A percentile compares a stretch with the other conserved stretches of the same genome.
These are phyloP conservation scores for Rhyacichthys aspro DNA, from an alignment of 2,797 vertebrate species.

Conservation along the genomic window DNA sequence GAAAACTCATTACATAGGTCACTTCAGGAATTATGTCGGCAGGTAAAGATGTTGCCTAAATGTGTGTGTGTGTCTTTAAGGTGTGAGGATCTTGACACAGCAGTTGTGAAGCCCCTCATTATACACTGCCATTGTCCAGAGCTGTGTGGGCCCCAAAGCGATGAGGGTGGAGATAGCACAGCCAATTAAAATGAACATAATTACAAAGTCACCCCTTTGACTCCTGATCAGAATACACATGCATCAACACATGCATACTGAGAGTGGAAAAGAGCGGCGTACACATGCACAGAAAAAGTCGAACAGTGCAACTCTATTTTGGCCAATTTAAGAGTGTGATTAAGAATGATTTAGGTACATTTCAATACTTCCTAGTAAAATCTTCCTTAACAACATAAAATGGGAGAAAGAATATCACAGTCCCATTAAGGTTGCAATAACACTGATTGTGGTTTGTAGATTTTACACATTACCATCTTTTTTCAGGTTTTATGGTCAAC, in stretches of 20 bases:
- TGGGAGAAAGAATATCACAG: neutral
- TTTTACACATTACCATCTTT: too few relatives aligned
- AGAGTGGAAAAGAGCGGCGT: conserved; percentile 10
- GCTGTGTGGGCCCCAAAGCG: conserved; percentile 70
- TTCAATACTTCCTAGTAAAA: too few relatives aligned
- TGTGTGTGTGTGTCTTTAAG: conserved; percentile 32
- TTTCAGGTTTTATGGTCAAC: conserved; percentile 12
- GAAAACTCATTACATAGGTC: conserved; percentile 80
- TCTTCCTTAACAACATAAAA: conserved; percentile 2
- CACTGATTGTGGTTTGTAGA: too few relatives aligned
- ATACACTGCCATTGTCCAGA: conserved; percentile 76
- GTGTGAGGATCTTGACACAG: conserved; percentile 43
- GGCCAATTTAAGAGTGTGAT: neutral
- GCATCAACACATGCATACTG: conserved; percentile 63
- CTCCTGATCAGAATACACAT: conserved; percentile 80
- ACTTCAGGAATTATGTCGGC: conserved; percentile 73
- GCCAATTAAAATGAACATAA: conserved; percentile 89
- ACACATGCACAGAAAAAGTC: conserved; percentile 10
- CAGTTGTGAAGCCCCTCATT: conserved; percentile 46
- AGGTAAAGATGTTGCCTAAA: conserved; percentile 63
- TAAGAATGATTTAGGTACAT: too few relatives aligned
- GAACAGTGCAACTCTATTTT: neutral
- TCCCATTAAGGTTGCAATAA: neutral
- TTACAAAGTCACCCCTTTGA: conserved; percentile 86
- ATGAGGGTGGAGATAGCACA: conserved; percentile 83